phyloP scores from a whole-genome alignment of 2,797 vertebrate species.

The Peromyscus nudipes region DNA sequence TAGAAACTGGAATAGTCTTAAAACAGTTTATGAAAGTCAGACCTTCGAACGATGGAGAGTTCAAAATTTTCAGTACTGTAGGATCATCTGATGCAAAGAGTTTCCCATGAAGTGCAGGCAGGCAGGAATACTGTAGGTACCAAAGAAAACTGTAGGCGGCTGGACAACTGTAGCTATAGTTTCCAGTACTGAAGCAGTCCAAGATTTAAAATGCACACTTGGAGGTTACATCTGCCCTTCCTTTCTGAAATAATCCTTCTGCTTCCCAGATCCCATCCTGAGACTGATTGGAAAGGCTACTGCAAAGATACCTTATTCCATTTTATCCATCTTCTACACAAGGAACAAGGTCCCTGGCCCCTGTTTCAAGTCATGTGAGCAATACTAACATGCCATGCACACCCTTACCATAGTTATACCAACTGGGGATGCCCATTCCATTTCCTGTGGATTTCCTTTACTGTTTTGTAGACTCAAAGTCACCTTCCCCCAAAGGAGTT shows the following conservation, averaged over 20 bases:
- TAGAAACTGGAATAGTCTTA: background rate
- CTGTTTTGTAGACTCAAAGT: background rate
- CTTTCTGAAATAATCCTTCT: background rate
- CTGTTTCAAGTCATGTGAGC: background rate
- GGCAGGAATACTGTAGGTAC: background rate
- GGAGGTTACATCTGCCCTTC: background rate
- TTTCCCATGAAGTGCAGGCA: background rate
- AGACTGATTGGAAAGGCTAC: background rate
- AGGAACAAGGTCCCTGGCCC: background rate
- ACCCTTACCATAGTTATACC: background rate
- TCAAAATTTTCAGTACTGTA: background rate
- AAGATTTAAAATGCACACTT: background rate
- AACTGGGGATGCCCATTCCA: background rate
- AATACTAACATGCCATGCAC: background rate
- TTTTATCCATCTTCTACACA: background rate
- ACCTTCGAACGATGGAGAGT: background rate
- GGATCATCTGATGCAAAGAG: background rate
- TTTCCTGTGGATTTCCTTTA: slow-evolving; percentile 23
- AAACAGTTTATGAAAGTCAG: background rate
- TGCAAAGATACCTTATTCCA: background rate
- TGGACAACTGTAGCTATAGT: background rate
- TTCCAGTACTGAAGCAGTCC: background rate
- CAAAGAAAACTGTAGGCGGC: background rate
- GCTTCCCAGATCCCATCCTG: background rate
- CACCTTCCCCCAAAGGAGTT: background rate